A percentile compares a stretch with the other conserved stretches of the same genome.
phyloP scores from a whole-genome alignment of 2,113 vertebrate species.

The Hemiscyllium ocellatum region DNA sequence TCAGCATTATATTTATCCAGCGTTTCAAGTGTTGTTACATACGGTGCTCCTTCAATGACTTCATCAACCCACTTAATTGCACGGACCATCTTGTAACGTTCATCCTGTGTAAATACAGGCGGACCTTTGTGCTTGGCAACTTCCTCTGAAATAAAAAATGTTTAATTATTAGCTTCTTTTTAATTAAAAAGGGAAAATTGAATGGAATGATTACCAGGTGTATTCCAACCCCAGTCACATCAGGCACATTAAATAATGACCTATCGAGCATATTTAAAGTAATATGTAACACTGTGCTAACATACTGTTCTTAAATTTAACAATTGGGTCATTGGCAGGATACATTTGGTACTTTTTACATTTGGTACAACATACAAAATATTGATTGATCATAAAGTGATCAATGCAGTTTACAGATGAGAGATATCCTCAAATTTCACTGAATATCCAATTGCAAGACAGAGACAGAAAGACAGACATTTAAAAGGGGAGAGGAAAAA shows the following conservation, averaged over 20 bases:
- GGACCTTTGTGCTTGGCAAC: conserved; percentile 95
- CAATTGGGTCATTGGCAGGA: neutral
- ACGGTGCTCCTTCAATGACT: conserved; percentile 84
- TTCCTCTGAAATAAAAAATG: conserved; percentile 64
- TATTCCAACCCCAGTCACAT: neutral
- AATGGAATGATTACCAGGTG: neutral
- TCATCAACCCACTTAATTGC: conserved; percentile 99
- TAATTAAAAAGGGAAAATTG: neutral
- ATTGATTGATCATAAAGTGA: neutral
- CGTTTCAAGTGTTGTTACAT: conserved; percentile 87
- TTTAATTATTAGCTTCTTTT: conserved; percentile 1
- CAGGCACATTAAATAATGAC: neutral
- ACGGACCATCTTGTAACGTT: conserved; percentile 90
- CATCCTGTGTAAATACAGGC: conserved; percentile 89
- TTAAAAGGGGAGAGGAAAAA: neutral
- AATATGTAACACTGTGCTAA: neutral
- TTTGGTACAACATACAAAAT: neutral
- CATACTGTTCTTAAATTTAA: neutral
- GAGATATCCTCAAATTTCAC: neutral
- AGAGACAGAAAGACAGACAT: neutral
- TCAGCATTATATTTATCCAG: conserved; percentile 86
- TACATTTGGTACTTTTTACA: neutral
- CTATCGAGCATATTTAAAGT: too few relatives aligned
- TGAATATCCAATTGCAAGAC: neutral
- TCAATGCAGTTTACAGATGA: neutral